Evolutionary conservation across 2,797 vertebrate species (phyloP).

Genomic region (Podargus strigoides): DNA sequence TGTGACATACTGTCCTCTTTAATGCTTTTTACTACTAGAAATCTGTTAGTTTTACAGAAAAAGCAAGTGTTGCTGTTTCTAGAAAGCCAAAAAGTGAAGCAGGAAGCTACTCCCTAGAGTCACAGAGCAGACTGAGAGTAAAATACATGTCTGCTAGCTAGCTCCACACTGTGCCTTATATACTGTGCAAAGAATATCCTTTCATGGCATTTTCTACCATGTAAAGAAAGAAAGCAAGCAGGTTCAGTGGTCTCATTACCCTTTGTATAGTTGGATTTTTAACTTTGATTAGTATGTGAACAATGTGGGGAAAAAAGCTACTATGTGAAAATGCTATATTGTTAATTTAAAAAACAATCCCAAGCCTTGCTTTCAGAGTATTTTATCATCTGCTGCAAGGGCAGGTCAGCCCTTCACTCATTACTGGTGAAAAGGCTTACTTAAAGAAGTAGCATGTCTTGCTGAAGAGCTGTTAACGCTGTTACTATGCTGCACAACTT

Average conservation of each 20-base stretch:
- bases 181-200: background rate
- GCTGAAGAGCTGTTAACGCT: background rate
- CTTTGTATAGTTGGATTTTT: background rate
- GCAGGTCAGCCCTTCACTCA: background rate
- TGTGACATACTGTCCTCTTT: background rate
- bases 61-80: background rate
- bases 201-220: background rate
- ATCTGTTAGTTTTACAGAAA: background rate
- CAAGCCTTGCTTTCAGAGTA: background rate
- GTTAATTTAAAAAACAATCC: too few species aligned
- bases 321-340: background rate
- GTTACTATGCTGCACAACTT: background rate
- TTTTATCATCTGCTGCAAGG: background rate
- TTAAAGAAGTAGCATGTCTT: background rate
- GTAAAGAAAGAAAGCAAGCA: background rate
- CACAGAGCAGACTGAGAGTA: background rate
- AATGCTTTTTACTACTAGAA: background rate
- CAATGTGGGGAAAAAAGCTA: fast-evolving
- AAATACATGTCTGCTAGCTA: background rate
- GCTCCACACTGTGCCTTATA: background rate
- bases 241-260: background rate
- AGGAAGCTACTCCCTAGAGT: background rate
- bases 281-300: background rate
- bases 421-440: background rate
- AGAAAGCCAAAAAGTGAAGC: background rate